Evolutionary conservation across 1,140 invertebrate genomes (phyloP).

Genomic region (Brachionus manjavacas): DNA sequence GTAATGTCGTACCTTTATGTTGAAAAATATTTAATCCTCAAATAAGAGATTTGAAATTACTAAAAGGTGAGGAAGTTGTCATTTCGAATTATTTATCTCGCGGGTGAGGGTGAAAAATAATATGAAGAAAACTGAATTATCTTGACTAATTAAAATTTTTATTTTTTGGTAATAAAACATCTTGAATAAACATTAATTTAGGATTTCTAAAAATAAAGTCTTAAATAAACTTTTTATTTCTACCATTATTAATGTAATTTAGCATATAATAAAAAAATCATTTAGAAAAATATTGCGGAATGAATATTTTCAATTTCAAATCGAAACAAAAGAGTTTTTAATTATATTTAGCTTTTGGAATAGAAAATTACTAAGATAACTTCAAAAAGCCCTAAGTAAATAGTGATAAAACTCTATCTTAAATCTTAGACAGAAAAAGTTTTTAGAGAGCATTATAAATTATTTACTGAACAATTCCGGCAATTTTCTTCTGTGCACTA

Average conservation of each 20-base stretch:
- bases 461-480: neutral
- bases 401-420: neutral
- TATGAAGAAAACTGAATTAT: neutral
- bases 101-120: neutral
- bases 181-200: slow-evolving; percentile 6
- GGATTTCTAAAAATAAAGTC: neutral
- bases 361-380: neutral
- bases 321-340: neutral
- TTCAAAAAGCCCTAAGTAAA: neutral
- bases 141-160: neutral
- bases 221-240: neutral
- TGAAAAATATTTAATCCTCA: neutral
- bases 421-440: neutral
- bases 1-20: neutral
- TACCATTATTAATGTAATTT: neutral
- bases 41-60: neutral
- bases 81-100: neutral
- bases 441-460: neutral
- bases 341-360: neutral
- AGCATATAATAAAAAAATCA: neutral
- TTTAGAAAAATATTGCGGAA: neutral
- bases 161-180: neutral
- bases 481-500: neutral
- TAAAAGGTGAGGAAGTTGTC: neutral
- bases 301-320: neutral